Base-by-base conservation (phyloP, 2,888 invertebrate genomes). In the Artemia sinica region DNA sequence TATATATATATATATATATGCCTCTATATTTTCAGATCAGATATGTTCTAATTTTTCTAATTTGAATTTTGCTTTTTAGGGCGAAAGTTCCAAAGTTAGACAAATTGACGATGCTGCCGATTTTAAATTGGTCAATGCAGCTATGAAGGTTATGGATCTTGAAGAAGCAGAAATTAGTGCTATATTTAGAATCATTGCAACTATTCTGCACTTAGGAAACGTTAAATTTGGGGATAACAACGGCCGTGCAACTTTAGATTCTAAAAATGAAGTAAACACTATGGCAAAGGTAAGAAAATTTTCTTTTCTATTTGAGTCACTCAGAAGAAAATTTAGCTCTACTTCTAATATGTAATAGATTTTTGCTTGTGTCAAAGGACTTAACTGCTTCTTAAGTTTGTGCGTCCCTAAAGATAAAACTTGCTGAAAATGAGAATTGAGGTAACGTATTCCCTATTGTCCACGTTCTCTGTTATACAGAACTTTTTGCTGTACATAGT, bases 201-300 rank as follows among this genome's bases (percentile, higher is more conserved):
- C 87, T 70, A 84, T 93, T 63, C 79, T 93, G 70, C 91, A 92
- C 75, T 81, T 92, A 73, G 92, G 92, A 12, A 92, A 92, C 75
- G 81, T 91, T n/a, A 85, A 85, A 71, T 92, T 91, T 77, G 82
- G 83, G 13, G 85, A 85, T 74, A 84, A 85, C 18, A 86, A 87
- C 70, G 86, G 87, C 41, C 79, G 81, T 71, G 86, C 89, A 0
- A 82, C 84, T 74, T 84, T 91, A 49, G 77, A 84, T 13, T 83
- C 84, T 72, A 83, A 84, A 10, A 87, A 87, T 71, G 77, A 82
- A 49, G 82, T 86, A 1, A 79, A 82, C 52, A 83, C 83, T 51
- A 82, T 88, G 52, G 84, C 86, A 68, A 83, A 86, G 79, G 89
- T 89, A 78, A 80, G 77, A 73, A 48, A 10, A 49, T 66, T 13